Evolutionary conservation across 2,888 invertebrate species (phyloP).

Genomic region (Caenorhabditis uteleia): DNA sequence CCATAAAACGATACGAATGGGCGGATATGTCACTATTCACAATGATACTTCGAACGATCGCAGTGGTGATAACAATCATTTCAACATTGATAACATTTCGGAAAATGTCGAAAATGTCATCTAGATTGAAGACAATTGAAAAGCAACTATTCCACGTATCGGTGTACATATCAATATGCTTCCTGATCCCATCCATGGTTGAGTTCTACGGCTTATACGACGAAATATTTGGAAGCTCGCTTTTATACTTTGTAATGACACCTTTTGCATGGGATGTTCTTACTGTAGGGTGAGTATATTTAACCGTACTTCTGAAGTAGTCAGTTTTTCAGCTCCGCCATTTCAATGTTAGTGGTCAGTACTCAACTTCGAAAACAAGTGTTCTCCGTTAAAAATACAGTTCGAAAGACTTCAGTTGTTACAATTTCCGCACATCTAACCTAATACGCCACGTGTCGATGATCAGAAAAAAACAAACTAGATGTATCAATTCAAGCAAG

Average conservation of each 20-base stretch:
- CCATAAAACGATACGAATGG: not conserved
- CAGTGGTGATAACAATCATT: constrained; percentile 6
- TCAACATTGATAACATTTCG: constrained; percentile 2
- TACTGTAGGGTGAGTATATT: constrained; percentile 9
- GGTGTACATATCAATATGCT: constrained; percentile 16
- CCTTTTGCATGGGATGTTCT: constrained; percentile 17
- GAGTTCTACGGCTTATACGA: constrained; percentile 6
- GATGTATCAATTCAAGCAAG: no score
- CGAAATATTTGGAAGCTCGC: no score
- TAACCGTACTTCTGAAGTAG: not conserved
- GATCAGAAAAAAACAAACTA: no score
- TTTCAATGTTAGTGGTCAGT: constrained; percentile 9
- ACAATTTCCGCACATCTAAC: no score
- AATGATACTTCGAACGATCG: constrained; percentile 4
- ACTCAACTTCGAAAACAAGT: constrained; percentile 3
- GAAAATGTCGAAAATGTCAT: constrained; percentile 19
- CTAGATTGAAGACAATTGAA: constrained; percentile 9
- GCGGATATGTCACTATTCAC: constrained; percentile 2
- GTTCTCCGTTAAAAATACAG: not conserved
- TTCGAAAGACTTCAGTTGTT: not conserved
- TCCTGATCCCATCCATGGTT: constrained; percentile 4
- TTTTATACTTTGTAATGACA: no score
- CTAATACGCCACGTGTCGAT: no score
- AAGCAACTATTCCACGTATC: constrained; percentile 9
- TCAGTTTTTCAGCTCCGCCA: constrained; percentile 8